phyloP scores from a whole-genome alignment of 2,113 vertebrate species.

The Gobiocypris rarus region DNA sequence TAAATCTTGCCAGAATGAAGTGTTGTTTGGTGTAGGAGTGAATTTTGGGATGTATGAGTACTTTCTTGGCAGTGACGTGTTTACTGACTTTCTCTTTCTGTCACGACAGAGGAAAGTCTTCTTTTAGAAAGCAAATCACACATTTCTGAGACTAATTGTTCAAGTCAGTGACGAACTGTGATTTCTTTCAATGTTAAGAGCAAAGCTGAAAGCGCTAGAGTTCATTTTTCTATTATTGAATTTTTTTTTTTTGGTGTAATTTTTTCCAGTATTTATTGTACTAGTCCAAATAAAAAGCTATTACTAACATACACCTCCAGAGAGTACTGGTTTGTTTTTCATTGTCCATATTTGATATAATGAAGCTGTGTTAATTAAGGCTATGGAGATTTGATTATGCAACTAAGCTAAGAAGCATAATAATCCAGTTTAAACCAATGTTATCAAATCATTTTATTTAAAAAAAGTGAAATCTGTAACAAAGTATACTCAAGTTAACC shows the following conservation, averaged over 20 bases:
- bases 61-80: constrained; percentile 49
- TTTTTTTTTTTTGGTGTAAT: constrained; percentile 56
- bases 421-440: not conserved
- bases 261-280: constrained; percentile 67
- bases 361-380: not conserved
- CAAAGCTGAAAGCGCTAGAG: constrained; percentile 55
- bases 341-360: not conserved
- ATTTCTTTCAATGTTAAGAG: constrained; percentile 51
- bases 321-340: constrained; percentile 30
- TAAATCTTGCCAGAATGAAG: constrained; percentile 34
- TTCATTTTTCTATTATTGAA: constrained; percentile 48
- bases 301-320: constrained; percentile 49
- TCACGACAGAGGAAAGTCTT: constrained; percentile 32
- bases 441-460: not conserved
- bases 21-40: constrained; percentile 24
- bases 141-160: constrained; percentile 67
- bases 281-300: constrained; percentile 71
- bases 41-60: not conserved
- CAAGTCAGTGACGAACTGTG: constrained; percentile 74
- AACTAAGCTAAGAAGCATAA: not conserved
- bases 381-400: not conserved
- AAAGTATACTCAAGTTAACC: not conserved
- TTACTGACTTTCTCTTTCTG: constrained; percentile 36
- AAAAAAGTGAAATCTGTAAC: not conserved
- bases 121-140: constrained; percentile 40